Percentiles rank a stretch among this genome's conserved stretches.
Evolutionary conservation across 2,888 invertebrate genomes (phyloP).

Genomic region (Syritta pipiens): DNA sequence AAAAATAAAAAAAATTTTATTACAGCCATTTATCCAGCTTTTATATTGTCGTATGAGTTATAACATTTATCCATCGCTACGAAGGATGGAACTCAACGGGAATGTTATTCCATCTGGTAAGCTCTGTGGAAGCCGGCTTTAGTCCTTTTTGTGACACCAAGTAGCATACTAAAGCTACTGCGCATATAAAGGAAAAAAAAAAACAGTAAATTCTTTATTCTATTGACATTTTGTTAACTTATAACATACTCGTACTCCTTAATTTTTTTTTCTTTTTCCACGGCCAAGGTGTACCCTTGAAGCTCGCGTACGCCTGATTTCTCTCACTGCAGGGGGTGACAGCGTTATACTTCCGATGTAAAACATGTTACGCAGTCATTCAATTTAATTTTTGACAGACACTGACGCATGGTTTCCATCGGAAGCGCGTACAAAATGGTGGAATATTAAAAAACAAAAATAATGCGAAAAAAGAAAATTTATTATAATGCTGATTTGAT

Average conservation of each 20-base stretch:
- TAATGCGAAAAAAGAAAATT: background rate
- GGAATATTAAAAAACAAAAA: background rate
- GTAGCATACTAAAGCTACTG: background rate
- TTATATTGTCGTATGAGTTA: slow-evolving; percentile 32
- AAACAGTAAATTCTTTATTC: background rate
- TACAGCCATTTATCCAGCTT: slow-evolving; percentile 41
- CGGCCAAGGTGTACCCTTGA: background rate
- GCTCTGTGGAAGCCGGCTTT: background rate
- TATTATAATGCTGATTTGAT: slow-evolving; percentile 21
- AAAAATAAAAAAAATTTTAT: slow-evolving; percentile 70
- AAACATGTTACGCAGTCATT: slow-evolving; percentile 10
- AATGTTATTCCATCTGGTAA: slow-evolving; percentile 6
- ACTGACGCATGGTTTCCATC: slow-evolving; percentile 5
- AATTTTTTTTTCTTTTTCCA: background rate
- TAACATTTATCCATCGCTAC: slow-evolving; percentile 14
- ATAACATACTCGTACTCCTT: no score
- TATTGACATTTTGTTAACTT: slow-evolving; percentile 26
- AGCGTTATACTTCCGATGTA: background rate
- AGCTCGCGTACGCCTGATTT: background rate
- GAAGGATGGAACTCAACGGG: background rate
- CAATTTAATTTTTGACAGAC: slow-evolving; percentile 16
- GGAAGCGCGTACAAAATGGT: slow-evolving; percentile 4
- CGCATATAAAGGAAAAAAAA: background rate
- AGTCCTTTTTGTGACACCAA: background rate
- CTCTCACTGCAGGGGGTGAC: background rate